phyloP scores from a whole-genome alignment of 53 echinoderm and acorn worm genomes.

The Zoroaster sp. region DNA sequence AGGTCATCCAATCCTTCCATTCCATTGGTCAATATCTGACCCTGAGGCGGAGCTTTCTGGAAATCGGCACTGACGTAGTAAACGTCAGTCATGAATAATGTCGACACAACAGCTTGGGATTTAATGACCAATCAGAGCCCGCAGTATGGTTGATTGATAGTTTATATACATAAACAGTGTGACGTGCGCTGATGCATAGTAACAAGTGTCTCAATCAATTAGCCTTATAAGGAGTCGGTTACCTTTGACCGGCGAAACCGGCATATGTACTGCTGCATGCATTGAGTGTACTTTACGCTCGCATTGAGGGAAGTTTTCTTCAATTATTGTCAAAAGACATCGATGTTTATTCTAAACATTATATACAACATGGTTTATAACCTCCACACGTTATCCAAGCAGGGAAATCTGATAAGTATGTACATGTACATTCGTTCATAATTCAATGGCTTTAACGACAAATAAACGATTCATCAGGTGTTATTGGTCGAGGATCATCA shows the following conservation, averaged over 20 bases:
- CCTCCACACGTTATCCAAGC: not conserved
- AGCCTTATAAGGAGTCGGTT: not conserved
- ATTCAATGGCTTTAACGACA: not conserved
- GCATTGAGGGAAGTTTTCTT: too few species aligned
- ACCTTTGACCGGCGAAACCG: not conserved
- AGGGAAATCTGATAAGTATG: not conserved
- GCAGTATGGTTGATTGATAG: slow-evolving; percentile 9
- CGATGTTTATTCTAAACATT: not conserved
- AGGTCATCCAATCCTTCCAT: not conserved
- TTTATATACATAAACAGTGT: slow-evolving; percentile 28
- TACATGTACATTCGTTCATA: not conserved
- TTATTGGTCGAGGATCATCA: not conserved
- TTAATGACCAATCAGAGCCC: slow-evolving; percentile 23
- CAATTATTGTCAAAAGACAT: not conserved
- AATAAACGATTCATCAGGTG: not conserved
- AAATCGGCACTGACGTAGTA: slow-evolving; percentile 3
- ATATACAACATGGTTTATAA: not conserved
- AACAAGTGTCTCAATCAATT: not conserved
- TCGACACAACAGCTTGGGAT: not conserved
- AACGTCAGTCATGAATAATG: not conserved
- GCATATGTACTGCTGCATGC: too few species aligned
- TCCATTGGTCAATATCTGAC: slow-evolving; percentile 9
- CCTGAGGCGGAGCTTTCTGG: slow-evolving; percentile 18
- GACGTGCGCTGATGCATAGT: slow-evolving; percentile 29
- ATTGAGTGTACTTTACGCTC: too few species aligned